A percentile compares a stretch with the other conserved stretches of the same genome.
These are phyloP conservation scores for Sitobion miscanthi DNA, from an alignment of 1,140 invertebrate genomes.

Conservation along the genomic window DNA sequence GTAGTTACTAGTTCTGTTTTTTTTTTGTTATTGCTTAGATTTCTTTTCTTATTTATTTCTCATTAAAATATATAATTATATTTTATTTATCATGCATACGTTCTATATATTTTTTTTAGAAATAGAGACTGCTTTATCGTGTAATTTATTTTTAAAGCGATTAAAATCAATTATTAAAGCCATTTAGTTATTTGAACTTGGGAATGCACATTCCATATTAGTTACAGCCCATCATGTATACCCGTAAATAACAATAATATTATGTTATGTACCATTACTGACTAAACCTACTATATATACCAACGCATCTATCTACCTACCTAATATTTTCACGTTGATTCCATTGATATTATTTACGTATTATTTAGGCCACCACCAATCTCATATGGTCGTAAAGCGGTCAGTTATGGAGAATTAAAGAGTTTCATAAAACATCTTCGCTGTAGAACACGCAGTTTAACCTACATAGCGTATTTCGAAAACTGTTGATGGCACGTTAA, in stretches of 20 bases:
- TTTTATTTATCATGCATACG: neutral
- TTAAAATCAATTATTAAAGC: conserved; percentile 4
- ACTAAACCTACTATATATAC: neutral
- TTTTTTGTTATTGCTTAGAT: neutral
- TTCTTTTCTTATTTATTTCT: neutral
- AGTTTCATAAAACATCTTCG: neutral
- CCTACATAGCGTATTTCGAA: conserved; percentile 13
- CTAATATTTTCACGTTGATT: neutral
- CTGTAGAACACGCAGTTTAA: neutral
- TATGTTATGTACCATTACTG: neutral
- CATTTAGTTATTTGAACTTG: neutral
- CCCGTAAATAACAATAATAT: neutral
- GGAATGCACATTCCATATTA: conserved; percentile 2
- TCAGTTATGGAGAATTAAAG: conserved; percentile 31
- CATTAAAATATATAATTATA: neutral
- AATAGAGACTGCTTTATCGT: neutral
- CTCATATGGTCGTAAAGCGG: conserved; percentile 33
- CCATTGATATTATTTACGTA: neutral
- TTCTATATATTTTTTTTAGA: conserved; percentile 10
- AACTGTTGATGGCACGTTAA: neutral
- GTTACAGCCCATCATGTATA: neutral
- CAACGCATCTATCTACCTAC: neutral
- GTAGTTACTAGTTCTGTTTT: neutral
- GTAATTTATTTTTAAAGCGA: neutral
- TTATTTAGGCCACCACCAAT: conserved; percentile 35